phyloP scores from a whole-genome alignment of 2,113 vertebrate species.

The Xenus cinereus region DNA sequence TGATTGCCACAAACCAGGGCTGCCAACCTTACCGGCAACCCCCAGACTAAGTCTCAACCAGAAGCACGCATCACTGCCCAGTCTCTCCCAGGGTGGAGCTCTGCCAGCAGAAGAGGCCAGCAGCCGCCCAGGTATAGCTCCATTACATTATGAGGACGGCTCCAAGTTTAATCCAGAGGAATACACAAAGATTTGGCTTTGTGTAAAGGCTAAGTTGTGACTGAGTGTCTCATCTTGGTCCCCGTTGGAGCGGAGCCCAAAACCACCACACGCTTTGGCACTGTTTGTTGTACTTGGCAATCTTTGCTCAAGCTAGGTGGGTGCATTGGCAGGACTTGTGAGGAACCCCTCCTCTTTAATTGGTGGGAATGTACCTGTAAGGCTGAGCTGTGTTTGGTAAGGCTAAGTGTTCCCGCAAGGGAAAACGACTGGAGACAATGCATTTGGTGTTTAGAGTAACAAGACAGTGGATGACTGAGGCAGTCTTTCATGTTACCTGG shows the following conservation, averaged over 20 bases:
- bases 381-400: constrained; percentile 63
- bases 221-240: constrained; percentile 61
- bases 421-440: constrained; percentile 64
- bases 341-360: constrained; percentile 72
- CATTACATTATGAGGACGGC: neutral
- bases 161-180: constrained; percentile 25
- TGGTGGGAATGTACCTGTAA: constrained; percentile 67
- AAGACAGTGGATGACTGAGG: constrained; percentile 62
- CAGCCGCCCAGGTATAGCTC: neutral
- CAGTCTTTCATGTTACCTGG: constrained; percentile 61
- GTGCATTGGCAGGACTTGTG: constrained; percentile 70
- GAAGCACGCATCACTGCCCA: neutral
- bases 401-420: constrained; percentile 67
- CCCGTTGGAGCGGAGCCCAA: constrained; percentile 24
- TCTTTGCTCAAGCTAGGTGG: constrained; percentile 51
- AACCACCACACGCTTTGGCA: constrained; percentile 65
- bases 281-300: constrained; percentile 62
- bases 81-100: neutral
- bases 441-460: constrained; percentile 65
- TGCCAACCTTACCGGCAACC: neutral
- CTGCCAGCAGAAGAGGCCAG: constrained; percentile 6
- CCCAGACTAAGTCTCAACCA: constrained; percentile 8
- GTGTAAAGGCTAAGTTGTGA: constrained; percentile 50
- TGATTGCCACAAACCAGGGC: constrained; percentile 21
- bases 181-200: constrained; percentile 48